These are phyloP conservation scores for Prietella phreatophila DNA, from an alignment of 2,113 vertebrate species.

Conservation along the genomic window DNA sequence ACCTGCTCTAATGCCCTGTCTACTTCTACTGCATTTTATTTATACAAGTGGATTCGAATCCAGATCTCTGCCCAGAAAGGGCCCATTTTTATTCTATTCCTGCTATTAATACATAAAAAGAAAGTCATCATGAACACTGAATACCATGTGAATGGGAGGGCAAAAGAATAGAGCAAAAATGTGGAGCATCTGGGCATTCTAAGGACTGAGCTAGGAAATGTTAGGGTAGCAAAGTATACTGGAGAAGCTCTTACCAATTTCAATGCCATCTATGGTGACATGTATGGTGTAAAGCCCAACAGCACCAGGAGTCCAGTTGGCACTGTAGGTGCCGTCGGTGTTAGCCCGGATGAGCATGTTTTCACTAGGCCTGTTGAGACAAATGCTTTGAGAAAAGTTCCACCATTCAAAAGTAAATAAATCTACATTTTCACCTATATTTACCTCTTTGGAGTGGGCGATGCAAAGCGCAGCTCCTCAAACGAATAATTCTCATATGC, in stretches of 20 bases:
- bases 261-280: slow-evolving; percentile 97
- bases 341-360: slow-evolving; percentile 99
- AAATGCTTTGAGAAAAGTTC: not conserved
- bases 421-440: not conserved
- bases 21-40: not conserved
- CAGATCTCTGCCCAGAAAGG: not conserved
- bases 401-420: not conserved
- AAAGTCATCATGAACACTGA: not conserved
- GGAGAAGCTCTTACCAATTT: slow-evolving; percentile 81
- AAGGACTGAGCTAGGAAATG: not conserved
- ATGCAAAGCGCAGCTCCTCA: slow-evolving; percentile 97
- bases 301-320: slow-evolving; percentile 98
- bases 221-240: not conserved
- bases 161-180: not conserved
- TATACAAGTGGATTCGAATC: not conserved
- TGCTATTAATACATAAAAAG: not conserved
- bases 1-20: not conserved
- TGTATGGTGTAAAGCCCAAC: slow-evolving; percentile 98
- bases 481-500: slow-evolving; percentile 98
- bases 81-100: not conserved
- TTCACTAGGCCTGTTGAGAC: slow-evolving; percentile 87
- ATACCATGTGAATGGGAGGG: not conserved
- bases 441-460: slow-evolving; percentile 97
- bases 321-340: slow-evolving; percentile 97
- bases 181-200: not conserved